Evolutionary conservation across 2,113 vertebrate species (phyloP).

Genomic region (Ursus arctos): DNA sequence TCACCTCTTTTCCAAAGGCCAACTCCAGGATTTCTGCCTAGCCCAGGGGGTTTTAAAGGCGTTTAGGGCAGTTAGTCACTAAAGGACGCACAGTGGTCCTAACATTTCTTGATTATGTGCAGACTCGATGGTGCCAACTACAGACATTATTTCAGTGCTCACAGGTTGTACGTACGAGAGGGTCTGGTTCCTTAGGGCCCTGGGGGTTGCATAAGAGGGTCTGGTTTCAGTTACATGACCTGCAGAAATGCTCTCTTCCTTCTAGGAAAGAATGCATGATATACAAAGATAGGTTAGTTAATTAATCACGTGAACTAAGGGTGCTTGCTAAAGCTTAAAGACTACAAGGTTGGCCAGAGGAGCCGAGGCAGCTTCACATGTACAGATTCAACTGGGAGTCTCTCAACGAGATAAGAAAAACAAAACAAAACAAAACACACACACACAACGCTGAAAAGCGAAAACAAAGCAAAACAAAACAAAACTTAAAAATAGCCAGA

Average conservation of each 20-base stretch:
- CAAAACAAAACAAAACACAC: neutral
- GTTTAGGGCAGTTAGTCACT: neutral
- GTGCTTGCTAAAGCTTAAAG: neutral
- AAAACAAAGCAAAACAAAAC: neutral
- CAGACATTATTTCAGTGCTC: neutral
- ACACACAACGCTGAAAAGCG: no score
- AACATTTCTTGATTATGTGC: neutral
- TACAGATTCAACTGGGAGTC: neutral
- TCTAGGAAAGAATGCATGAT: neutral
- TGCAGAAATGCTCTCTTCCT: neutral
- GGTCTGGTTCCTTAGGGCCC: neutral
- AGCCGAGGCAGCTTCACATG: neutral
- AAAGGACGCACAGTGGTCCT: neutral
- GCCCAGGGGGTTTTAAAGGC: neutral
- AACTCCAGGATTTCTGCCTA: neutral
- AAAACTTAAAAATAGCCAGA: neutral
- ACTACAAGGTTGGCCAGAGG: neutral
- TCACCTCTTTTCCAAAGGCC: neutral
- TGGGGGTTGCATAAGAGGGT: neutral
- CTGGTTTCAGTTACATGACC: neutral
- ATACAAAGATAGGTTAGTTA: neutral
- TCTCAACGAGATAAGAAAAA: no score
- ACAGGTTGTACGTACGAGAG: neutral
- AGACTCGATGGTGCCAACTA: neutral
- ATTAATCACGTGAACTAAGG: neutral